These are phyloP conservation scores for Hydrolagus colliei DNA, from an alignment of 2,797 vertebrate species.

Conservation along the genomic window DNA sequence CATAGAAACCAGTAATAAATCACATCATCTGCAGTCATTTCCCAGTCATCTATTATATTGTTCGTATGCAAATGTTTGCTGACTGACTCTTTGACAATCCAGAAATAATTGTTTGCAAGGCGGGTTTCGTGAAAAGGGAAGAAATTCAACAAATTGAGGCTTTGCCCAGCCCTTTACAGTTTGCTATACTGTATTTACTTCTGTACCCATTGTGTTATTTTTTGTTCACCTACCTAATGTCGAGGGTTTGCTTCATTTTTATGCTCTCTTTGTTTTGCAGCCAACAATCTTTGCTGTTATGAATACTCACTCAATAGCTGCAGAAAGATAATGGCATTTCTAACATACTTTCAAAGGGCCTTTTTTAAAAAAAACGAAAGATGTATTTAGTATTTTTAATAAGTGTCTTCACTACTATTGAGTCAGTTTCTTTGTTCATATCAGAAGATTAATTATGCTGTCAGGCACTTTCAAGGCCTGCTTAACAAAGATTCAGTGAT, in stretches of 20 bases:
- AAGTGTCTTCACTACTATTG: constrained; percentile 99
- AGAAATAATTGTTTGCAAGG: background rate
- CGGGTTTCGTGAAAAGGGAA: background rate
- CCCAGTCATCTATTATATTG: constrained; percentile 9
- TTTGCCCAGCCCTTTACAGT: background rate
- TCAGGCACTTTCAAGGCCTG: constrained; percentile 97
- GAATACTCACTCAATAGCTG: constrained; percentile 63
- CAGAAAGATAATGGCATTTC: constrained; percentile 74
- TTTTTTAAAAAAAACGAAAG: constrained; percentile 64
- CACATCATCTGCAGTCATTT: background rate
- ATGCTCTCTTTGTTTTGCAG: background rate
- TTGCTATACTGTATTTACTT: constrained; percentile 14
- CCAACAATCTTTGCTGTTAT: constrained; percentile 50
- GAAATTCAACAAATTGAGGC: background rate
- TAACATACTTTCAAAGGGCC: constrained; percentile 63
- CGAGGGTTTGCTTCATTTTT: background rate
- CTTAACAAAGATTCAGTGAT: constrained; percentile 99
- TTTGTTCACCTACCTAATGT: background rate
- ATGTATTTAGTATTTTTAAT: constrained; percentile 99
- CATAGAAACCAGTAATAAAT: constrained; percentile 11
- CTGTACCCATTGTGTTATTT: background rate
- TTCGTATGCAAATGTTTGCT: background rate
- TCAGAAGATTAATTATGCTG: constrained; percentile 99
- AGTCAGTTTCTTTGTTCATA: constrained; percentile 99
- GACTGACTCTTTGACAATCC: background rate